Percentiles rank a stretch among this genome's conserved stretches.
Evolutionary conservation across 2,797 vertebrate genomes (phyloP).

Genomic region (Squalus acanthias): DNA sequence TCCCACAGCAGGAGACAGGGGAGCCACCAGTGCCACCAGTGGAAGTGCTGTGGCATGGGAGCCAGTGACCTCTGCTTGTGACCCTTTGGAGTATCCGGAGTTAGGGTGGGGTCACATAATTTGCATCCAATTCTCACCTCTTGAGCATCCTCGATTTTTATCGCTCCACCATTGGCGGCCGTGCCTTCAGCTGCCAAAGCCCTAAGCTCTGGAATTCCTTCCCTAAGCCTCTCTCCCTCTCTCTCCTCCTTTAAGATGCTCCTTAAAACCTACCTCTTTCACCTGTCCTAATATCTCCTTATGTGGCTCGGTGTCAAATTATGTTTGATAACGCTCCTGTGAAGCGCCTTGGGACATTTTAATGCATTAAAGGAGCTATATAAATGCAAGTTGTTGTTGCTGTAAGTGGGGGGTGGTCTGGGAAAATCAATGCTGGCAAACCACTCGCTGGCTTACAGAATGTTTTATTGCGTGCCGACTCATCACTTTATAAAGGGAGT

Average conservation of each 20-base stretch:
- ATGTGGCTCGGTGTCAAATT: background rate
- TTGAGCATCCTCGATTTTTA: background rate
- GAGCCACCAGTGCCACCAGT: background rate
- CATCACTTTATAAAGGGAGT: no score
- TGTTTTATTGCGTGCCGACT: no score
- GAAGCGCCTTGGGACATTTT: background rate
- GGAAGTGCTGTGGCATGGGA: background rate
- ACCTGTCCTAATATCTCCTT: background rate
- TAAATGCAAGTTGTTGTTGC: background rate
- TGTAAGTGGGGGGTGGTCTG: no score
- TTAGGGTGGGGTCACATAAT: background rate
- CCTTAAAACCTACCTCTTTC: background rate
- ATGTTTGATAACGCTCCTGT: background rate
- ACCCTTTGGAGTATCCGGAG: no score
- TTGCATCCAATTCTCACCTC: background rate
- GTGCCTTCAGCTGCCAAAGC: background rate
- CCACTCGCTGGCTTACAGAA: no score
- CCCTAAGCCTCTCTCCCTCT: background rate
- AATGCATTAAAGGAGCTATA: background rate
- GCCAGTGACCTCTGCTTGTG: background rate
- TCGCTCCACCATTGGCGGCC: background rate
- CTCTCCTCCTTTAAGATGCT: background rate
- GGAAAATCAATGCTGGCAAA: no score
- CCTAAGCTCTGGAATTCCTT: background rate
- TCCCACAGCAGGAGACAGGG: background rate